These are phyloP conservation scores for Mellilla xanthometata DNA, from an alignment of 2,888 invertebrate species.

Conservation along the genomic window DNA sequence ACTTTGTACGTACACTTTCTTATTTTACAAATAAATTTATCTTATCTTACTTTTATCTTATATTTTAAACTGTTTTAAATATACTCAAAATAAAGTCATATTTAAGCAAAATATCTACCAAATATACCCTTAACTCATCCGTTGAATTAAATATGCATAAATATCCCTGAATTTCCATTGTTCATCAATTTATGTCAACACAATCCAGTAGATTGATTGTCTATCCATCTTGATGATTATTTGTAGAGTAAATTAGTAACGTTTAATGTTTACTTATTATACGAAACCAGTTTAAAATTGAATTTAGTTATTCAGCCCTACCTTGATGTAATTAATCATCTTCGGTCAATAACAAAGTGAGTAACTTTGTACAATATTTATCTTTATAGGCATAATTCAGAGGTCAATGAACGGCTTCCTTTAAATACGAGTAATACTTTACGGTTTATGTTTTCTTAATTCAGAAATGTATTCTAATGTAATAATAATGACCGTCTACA, in stretches of 20 bases:
- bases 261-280: constrained; percentile 10
- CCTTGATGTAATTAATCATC: constrained; percentile 13
- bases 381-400: too few relatives aligned
- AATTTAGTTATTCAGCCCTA: constrained; percentile 2
- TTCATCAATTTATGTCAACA: constrained; percentile 17
- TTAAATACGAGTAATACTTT: too few relatives aligned
- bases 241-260: constrained; percentile 13
- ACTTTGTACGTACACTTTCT: too few relatives aligned
- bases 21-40: too few relatives aligned
- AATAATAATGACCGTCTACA: too few relatives aligned
- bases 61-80: too few relatives aligned
- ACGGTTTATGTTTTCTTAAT: too few relatives aligned
- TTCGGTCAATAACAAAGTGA: constrained; percentile 1
- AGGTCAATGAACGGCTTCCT: too few relatives aligned
- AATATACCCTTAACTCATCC: not conserved
- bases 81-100: too few relatives aligned
- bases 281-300: constrained; percentile 10
- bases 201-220: constrained; percentile 12
- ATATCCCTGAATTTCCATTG: constrained; percentile 1
- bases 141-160: constrained; percentile 13
- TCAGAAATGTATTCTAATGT: too few relatives aligned
- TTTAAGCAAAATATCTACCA: too few relatives aligned
- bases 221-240: constrained; percentile 8
- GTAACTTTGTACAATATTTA: too few relatives aligned
- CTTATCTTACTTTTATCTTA: not conserved